Percentiles rank a stretch among this genome's conserved stretches.
These are phyloP conservation scores for Delia radicum DNA, from an alignment of 1,140 invertebrate species.

Conservation along the genomic window DNA sequence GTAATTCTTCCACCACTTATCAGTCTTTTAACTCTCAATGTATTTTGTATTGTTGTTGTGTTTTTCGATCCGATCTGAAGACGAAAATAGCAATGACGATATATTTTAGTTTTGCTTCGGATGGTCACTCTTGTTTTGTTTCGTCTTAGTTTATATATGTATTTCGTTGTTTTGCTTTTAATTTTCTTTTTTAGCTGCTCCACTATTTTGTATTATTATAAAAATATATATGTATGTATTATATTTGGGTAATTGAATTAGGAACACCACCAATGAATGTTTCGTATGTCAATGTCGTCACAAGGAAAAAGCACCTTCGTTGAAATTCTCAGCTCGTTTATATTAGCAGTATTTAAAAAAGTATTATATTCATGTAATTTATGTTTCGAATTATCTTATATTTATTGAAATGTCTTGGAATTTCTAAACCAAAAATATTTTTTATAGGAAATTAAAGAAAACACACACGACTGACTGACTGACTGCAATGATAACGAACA, in stretches of 20 bases:
- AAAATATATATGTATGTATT: not conserved
- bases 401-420: not conserved
- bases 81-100: slow-evolving; percentile 22
- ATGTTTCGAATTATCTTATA: not conserved
- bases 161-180: not conserved
- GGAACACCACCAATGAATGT: not conserved
- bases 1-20: not conserved
- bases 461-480: not conserved
- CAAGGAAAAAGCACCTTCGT: slow-evolving; percentile 18
- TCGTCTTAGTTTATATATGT: not conserved
- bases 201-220: slow-evolving; percentile 36
- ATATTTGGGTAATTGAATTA: slow-evolving; percentile 18
- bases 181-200: not conserved
- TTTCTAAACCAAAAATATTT: not conserved
- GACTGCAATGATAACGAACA: not conserved
- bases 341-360: not conserved
- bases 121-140: not conserved
- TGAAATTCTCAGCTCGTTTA: not conserved
- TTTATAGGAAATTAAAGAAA: not conserved
- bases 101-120: slow-evolving; percentile 15
- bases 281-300: slow-evolving; percentile 13
- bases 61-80: not conserved
- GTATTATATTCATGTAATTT: not conserved
- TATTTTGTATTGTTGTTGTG: not conserved
- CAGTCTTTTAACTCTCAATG: slow-evolving; percentile 12